Conservation (phyloP, 2,797 vertebrate genomes). For the Rhabdomys pumilio region DNA sequence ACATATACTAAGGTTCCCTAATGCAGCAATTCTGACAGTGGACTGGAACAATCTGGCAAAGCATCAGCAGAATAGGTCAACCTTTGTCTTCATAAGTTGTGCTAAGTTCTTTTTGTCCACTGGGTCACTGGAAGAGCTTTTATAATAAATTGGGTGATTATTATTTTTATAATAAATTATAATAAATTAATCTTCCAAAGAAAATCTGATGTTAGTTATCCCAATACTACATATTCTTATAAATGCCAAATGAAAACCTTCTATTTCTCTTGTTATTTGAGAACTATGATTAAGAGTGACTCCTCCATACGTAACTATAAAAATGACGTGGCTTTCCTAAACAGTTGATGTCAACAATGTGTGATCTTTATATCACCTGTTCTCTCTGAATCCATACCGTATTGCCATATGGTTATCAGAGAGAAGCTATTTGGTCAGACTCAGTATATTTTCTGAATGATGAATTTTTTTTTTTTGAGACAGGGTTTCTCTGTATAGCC, state of each 20-base stretch:
- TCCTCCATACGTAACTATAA: neutral
- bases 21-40: neutral
- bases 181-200: neutral
- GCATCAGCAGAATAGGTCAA: neutral
- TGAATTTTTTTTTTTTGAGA: neutral
- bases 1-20: neutral
- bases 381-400: neutral
- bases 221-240: neutral
- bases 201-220: neutral
- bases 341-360: neutral
- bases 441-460: neutral
- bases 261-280: neutral
- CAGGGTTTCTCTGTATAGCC: too few species aligned
- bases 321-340: neutral
- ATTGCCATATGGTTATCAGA: neutral
- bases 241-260: neutral
- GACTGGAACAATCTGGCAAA: neutral
- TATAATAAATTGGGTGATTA: neutral
- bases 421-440: too few species aligned
- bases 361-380: too few species aligned
- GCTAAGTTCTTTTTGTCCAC: neutral
- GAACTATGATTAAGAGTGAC: too few species aligned
- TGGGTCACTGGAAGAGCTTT: neutral
- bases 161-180: too few species aligned
- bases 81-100: neutral